Conservation (phyloP, 2,113 vertebrate genomes). For the Dasypus novemcinctus region DNA sequence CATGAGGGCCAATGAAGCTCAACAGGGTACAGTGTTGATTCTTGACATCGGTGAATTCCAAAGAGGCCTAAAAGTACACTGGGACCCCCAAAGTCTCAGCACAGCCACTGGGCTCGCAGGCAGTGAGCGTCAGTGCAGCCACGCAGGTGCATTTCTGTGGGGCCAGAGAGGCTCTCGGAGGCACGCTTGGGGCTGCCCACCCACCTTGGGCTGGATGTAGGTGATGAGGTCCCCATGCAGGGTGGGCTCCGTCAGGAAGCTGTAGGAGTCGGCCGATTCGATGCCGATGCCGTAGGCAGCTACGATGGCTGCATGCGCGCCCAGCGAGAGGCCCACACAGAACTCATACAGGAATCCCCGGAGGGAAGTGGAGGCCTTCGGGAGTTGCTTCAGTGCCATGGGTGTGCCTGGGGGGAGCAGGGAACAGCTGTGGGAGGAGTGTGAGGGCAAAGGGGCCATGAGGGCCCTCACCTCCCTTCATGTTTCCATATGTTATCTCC, state of each 20-base stretch:
- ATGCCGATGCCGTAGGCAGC: slow-evolving; percentile 93
- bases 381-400: slow-evolving; percentile 95
- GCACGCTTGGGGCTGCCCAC: not conserved
- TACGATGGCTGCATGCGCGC: slow-evolving; percentile 91
- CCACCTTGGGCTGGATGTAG: slow-evolving; percentile 93
- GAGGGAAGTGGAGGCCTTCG: slow-evolving; percentile 91
- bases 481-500: accelerated
- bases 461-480: not conserved
- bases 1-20: not conserved
- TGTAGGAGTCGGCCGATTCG: slow-evolving; percentile 91
- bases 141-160: accelerated
- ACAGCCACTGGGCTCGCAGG: too few species aligned
- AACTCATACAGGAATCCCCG: slow-evolving; percentile 96
- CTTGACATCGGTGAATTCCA: not conserved
- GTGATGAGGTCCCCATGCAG: slow-evolving; percentile 93
- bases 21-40: accelerated
- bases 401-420: slow-evolving; percentile 84
- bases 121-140: not conserved
- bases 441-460: not conserved
- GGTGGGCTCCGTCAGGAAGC: slow-evolving; percentile 92
- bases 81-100: accelerated
- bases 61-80: not conserved
- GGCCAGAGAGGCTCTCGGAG: accelerated
- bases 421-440: too few species aligned
- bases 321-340: slow-evolving; percentile 92